phyloP scores from a whole-genome alignment of 1,140 invertebrate species.

The Diuraphis noxia region DNA sequence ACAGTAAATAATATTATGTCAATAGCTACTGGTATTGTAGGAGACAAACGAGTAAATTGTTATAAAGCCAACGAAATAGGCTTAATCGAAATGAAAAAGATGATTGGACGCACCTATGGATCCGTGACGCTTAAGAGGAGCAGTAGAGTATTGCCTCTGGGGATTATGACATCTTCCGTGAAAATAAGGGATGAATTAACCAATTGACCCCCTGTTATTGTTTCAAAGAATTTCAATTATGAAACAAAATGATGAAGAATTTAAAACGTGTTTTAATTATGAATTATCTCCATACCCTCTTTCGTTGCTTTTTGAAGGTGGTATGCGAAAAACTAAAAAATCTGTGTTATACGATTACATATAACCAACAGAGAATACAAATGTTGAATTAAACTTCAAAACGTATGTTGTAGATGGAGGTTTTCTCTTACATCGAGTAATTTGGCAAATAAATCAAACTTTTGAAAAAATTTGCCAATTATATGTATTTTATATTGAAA shows the following conservation, averaged over 20 bases:
- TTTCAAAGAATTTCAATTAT: constrained; percentile 39
- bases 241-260: constrained; percentile 44
- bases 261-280: constrained; percentile 60
- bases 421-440: constrained; percentile 56
- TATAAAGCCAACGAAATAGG: constrained; percentile 10
- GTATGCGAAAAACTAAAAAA: constrained; percentile 61
- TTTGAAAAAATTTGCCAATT: constrained; percentile 52
- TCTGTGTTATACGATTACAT: constrained; percentile 59
- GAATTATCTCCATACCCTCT: constrained; percentile 60
- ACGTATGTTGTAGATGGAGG: constrained; percentile 56
- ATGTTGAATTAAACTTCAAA: constrained; percentile 9
- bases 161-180: background rate
- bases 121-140: constrained; percentile 10
- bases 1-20: constrained; percentile 5
- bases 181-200: constrained; percentile 7
- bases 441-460: constrained; percentile 55
- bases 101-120: background rate
- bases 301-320: constrained; percentile 60
- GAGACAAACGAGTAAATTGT: background rate
- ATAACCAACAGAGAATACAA: background rate
- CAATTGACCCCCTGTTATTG: constrained; percentile 12
- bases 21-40: constrained; percentile 11
- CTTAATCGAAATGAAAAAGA: constrained; percentile 19
- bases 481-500: constrained; percentile 55
- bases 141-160: constrained; percentile 4